Base-by-base conservation (phyloP, 1,140 invertebrate species). In the Argopecten irradians region DNA sequence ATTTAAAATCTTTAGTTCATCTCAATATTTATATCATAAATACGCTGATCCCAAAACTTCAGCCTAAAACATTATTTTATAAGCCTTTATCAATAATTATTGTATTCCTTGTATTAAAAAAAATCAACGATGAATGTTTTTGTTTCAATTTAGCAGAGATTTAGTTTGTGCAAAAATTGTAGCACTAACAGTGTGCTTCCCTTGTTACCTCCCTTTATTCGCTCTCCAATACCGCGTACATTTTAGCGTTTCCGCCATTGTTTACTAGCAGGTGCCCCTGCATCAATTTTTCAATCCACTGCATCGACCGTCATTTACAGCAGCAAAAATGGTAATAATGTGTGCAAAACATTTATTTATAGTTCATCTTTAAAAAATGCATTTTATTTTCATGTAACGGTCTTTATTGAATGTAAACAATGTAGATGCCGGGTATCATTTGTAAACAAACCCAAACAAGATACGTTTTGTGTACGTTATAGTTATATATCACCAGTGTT, bases 201-300 rank as follows among this genome's bases (percentile, higher is more conserved):
- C n/a, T n/a, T n/a, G n/a, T 71, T 71, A 71, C 55, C 19, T 71
- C 55, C 55, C 55, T 71, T 71, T 16, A 71, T 5, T 71, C 22
- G 13, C 55, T 71, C 55, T 71, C n/a, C 55, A 3, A 8, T 16
- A 71, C 22, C 55, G 55, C 55, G 55, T 71, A 71, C 55, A n/a
- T 71, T 71, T 71, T 22, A 71, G 55, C 55, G 55, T 71, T 71
- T 71, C 55, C 55, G 55, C 55, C 55, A 71, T 71, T 71, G 55
- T 71, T 71, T 71, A 71, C 13, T 1, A 71, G 55, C 55, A 84
- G 7, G 33, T 41, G 34, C 16, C 39, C 43, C 83, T 89, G 83
- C 22, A 86, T 83, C 28, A 86, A 84, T 86, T 34, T 89, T 86
- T 84, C 32, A 84, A 88, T 88, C 87, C 82, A 88, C 87, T 82